phyloP scores from a whole-genome alignment of 2,113 vertebrate genomes.

The Perccottus glenii region DNA sequence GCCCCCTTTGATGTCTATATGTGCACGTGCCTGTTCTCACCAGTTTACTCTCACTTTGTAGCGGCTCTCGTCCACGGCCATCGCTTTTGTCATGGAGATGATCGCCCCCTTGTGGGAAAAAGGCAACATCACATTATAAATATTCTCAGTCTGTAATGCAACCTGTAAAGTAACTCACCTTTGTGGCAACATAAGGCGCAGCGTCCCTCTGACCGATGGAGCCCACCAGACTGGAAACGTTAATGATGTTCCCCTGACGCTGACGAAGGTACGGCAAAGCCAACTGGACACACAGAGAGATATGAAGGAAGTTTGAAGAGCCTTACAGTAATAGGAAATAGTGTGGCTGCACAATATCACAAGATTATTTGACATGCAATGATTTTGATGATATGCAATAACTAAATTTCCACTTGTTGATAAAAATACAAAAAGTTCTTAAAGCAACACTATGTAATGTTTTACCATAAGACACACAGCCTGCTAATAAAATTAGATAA shows the following conservation, averaged over 20 bases:
- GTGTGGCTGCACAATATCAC: too few species aligned
- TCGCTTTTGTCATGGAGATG: slow-evolving; percentile 85
- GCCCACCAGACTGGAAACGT: slow-evolving; percentile 82
- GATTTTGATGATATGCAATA: too few species aligned
- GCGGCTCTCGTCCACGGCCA: slow-evolving; percentile 86
- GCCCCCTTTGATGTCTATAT: too few species aligned
- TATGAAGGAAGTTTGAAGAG: neutral
- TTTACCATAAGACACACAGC: too few species aligned
- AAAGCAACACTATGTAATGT: too few species aligned
- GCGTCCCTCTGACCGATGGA: slow-evolving; percentile 80
- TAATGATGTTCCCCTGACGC: slow-evolving; percentile 82
- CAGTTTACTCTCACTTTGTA: slow-evolving; percentile 84
- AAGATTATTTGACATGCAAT: too few species aligned
- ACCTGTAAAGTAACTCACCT: slow-evolving; percentile 67
- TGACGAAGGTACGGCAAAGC: slow-evolving; percentile 79
- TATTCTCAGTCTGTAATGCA: neutral
- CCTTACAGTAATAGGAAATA: too few species aligned
- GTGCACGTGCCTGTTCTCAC: too few species aligned
- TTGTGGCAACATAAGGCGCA: slow-evolving; percentile 83
- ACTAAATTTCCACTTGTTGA: too few species aligned
- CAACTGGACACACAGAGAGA: slow-evolving; percentile 65
- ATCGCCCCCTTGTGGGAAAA: slow-evolving; percentile 81
- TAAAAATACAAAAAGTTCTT: too few species aligned
- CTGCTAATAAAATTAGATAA: too few species aligned
- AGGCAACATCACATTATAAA: neutral